phyloP scores from a whole-genome alignment of 2,888 invertebrate genomes.

The Parnassius orleans region DNA sequence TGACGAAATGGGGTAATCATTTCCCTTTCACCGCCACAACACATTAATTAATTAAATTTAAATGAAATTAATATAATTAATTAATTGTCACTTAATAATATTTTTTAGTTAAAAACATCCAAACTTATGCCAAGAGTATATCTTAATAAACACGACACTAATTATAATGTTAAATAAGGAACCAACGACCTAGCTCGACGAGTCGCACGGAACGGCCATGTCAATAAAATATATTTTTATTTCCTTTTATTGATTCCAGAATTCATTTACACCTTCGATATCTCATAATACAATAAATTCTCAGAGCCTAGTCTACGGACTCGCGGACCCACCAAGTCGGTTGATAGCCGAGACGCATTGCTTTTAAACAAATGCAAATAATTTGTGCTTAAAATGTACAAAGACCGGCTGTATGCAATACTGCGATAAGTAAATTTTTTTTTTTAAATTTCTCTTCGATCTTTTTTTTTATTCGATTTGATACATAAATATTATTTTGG shows the following conservation, averaged over 20 bases:
- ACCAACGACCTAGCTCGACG: neutral
- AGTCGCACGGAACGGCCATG: constrained; percentile 15
- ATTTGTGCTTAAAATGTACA: constrained; percentile 36
- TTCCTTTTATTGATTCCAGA: constrained; percentile 23
- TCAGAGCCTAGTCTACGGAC: constrained; percentile 14
- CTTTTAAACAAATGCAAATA: constrained; percentile 37
- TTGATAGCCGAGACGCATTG: constrained; percentile 32
- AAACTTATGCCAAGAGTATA: neutral
- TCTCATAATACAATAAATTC: constrained; percentile 27
- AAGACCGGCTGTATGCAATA: constrained; percentile 30
- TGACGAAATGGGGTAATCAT: too few species aligned
- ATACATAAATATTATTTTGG: too few species aligned
- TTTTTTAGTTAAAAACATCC: too few species aligned
- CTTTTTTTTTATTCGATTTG: neutral
- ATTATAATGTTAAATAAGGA: constrained; percentile 6
- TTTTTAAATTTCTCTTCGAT: neutral
- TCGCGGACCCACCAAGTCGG: constrained; percentile 32
- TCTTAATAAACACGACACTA: neutral
- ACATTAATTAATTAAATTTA: too few species aligned
- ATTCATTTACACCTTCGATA: constrained; percentile 26
- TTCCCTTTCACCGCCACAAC: too few species aligned
- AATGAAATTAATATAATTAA: too few species aligned
- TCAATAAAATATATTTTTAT: constrained; percentile 18
- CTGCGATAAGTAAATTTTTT: neutral
- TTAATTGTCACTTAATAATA: too few species aligned